Base-by-base conservation (phyloP, 1,140 invertebrate genomes). In the Phocides pigmalion region DNA sequence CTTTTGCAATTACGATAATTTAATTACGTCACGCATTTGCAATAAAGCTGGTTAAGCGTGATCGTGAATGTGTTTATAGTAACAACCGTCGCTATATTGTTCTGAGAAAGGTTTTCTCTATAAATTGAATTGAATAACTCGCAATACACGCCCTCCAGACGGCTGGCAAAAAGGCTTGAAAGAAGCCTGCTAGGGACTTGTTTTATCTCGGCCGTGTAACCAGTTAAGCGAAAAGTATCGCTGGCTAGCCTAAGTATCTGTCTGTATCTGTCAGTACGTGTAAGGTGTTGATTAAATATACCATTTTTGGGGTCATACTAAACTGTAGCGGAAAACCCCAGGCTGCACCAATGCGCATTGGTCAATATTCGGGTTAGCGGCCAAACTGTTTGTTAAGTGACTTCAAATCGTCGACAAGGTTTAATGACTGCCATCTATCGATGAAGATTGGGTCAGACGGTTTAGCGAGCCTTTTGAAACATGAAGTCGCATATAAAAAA, bases 91-190 rank as follows among this genome's bases (percentile, higher is more conserved):
- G 12, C 19, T 56, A 25, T 58, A 58, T 32, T 59, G 28, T 44
- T 49, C 44, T 61, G 28, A 61, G 56, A 61, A 61, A 49, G 25
- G 32, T 61, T 61, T 47, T 61, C 56, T 49, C 44, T 61, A 61
- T 47, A 61, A 61, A 61, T 61, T 61, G 44, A 61, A 61, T 61
- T 61, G 58, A 49, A 61, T 61, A 49, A 49, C 42, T 61, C 44
- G 44, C 49, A 61, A 61, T 49, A 61, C 58, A 61, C 58, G 58
- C 58, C 58, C 44, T 61, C 37, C 41, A 71, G 66, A 71, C 67
- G 56, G 64, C 61, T 39, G 28, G 70, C 66, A 73, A 79, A 76
- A 75, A 79, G 62, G 44, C 19, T 61, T 28, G 39, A 61, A 58
- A 61, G 22, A 58, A 37, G 9, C 56, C 28, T 20, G n/a, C 16